These are phyloP conservation scores for Indri indri DNA, from an alignment of 2,113 vertebrate genomes.

Conservation along the genomic window DNA sequence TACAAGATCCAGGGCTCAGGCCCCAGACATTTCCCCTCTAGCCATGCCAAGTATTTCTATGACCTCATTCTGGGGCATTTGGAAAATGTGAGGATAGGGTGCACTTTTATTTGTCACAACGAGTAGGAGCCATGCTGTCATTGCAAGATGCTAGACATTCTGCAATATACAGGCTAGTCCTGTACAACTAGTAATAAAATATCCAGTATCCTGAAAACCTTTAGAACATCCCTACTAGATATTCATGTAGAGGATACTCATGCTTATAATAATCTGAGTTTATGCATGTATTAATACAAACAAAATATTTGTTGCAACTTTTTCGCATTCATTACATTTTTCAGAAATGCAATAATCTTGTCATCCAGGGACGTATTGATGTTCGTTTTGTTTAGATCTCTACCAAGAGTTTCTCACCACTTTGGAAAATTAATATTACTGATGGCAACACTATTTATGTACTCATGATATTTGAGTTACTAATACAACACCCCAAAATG, in stretches of 20 bases:
- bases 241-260: not conserved
- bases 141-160: not conserved
- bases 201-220: not conserved
- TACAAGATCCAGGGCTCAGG: not conserved
- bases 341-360: not conserved
- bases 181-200: not conserved
- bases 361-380: not conserved
- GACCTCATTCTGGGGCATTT: not conserved
- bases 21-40: not conserved
- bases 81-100: not conserved
- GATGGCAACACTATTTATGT: not conserved
- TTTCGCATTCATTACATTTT: slow-evolving; percentile 5
- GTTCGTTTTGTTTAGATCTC: not conserved
- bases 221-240: not conserved
- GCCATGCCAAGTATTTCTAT: not conserved
- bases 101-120: not conserved
- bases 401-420: not conserved
- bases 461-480: not conserved
- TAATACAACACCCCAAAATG: not conserved
- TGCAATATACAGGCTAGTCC: not conserved
- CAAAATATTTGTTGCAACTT: not conserved
- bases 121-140: not conserved
- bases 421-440: not conserved
- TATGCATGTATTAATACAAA: not conserved
- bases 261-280: not conserved